phyloP scores from a whole-genome alignment of 2,888 invertebrate genomes.

The Volucella bombylans region DNA sequence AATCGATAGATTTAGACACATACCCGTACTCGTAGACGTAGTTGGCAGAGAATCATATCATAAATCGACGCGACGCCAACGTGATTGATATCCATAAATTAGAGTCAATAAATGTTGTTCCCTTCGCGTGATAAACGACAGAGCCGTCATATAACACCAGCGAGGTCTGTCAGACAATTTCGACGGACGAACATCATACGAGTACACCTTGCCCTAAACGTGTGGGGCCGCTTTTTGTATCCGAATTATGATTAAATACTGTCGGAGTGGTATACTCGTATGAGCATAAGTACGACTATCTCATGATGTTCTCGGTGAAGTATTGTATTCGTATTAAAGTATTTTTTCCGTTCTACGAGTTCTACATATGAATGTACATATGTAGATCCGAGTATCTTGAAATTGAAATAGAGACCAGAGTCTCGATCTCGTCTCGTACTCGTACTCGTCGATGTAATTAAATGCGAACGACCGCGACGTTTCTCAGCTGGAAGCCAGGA shows the following conservation, averaged over 20 bases:
- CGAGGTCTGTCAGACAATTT: constrained; percentile 6
- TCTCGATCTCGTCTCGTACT: constrained; percentile 34
- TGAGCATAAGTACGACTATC: constrained; percentile 20
- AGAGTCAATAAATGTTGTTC: constrained; percentile 63
- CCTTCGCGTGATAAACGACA: constrained; percentile 53
- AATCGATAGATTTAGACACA: background rate
- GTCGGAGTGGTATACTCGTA: constrained; percentile 13
- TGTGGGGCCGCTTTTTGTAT: constrained; percentile 34
- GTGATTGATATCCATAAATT: constrained; percentile 73
- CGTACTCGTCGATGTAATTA: constrained; percentile 79
- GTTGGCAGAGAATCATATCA: constrained; percentile 15
- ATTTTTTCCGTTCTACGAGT: constrained; percentile 46
- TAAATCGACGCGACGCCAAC: constrained; percentile 52
- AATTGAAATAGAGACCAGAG: constrained; percentile 54
- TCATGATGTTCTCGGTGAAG: constrained; percentile 48
- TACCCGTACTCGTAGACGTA: background rate
- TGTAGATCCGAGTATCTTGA: constrained; percentile 2
- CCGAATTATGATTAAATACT: constrained; percentile 70
- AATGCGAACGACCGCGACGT: constrained; percentile 81
- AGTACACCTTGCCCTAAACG: constrained; percentile 67
- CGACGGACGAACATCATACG: constrained; percentile 7
- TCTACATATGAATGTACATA: constrained; percentile 16
- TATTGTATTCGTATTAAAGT: constrained; percentile 67
- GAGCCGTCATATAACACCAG: constrained; percentile 38
- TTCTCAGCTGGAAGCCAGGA: constrained; percentile 83